Base-by-base conservation (phyloP, 2,888 invertebrate species). In the Andrena bicolor region DNA sequence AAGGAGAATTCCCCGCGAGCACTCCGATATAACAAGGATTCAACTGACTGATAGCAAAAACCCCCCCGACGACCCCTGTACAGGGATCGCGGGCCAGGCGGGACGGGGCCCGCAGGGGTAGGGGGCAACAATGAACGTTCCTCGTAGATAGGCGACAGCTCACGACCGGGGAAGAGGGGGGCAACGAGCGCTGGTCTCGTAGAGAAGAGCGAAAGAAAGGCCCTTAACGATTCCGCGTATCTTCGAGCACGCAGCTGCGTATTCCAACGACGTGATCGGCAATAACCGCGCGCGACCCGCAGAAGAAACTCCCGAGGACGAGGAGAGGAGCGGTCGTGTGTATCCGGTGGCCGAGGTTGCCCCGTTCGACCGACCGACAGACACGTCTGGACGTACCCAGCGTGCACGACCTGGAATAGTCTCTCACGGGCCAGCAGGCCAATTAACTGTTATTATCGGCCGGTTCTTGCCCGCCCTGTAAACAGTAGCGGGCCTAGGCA, bases 381-480 rank as follows among this genome's bases (percentile, higher is more conserved):
- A 83, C 84, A 80, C 73, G 88, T 90, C 88, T 84, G 86, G 82
- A 79, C 79, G 81, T 78, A 70, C 81, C 13, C 41, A 13, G 41
- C 41, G 83, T 84, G 82, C 13, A 26, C 80, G 77, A 69, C 72
- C 53, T 64, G 64, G 75, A 80, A 80, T 76, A 84, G 86, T 84
- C 88, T 90, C 89, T 90, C 89, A 90, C 89, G 87, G 49, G 87
- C 89, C 84, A 81, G 75, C 86, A 81, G 87, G 84, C 88, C 90
- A 91, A 92, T 90, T 91, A 92, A 91, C 89, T 90, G 89, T 90
- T 89, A 91, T 91, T 91, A 91, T 89, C 89, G 88, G 87, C 86
- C 86, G 88, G 72, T 90, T 91, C 89, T 91, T 90, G 89, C 51
- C 6, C 7, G 7, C n/a, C 87, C 87, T 84, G 84, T 88, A 87